Base-by-base conservation (phyloP, 2,888 invertebrate genomes). In the Germaria angustata region DNA sequence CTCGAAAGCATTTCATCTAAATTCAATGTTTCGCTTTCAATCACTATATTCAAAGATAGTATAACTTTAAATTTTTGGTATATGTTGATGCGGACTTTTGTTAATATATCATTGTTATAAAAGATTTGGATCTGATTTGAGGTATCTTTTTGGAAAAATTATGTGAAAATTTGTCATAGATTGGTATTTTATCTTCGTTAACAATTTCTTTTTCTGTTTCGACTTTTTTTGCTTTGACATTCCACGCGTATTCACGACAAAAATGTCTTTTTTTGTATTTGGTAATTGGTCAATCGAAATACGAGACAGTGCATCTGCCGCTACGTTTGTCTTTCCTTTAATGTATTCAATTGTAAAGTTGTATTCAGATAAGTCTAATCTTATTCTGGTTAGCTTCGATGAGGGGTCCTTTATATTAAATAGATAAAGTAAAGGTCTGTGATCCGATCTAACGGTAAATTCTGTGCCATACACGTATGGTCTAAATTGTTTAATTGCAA, bases 351-450 rank as follows among this genome's bases (percentile, higher is more conserved):
- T n/a, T n/a, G 1, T 22, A 57, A 65, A 57, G 13, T 65, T 66
- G n/a, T 76, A 76, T 57, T 76, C 76, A 0, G 57, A 34, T 9
- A 76, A 22, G 22, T 76, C 44, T 3, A 57, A 32, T 44, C 65
- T 75, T 13, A 75, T 75, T 41, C 44, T 63, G 1, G 53, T 65
- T 3, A 75, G 17, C 20, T 53, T 68, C 8, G 49, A 49, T n/a
- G 55, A 55, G 8, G 55, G 55, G 28, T 81, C 24, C 28, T 17
- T 63, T 15, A 63, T 44, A 63, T 63, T 73, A 49, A 85, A 86
- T 36, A 87, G 55, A 63, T 86, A 87, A 1, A 85, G 36, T 28
- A 87, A 66, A 0, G 85, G 86, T 65, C 81, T 76, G 59, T 87
- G 86, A 61, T 86, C 86, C 9, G 84, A 82, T n/a, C 57, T 76